phyloP scores from a whole-genome alignment of 2,888 invertebrate genomes.

The Liopterus haemorrhoidalis region DNA sequence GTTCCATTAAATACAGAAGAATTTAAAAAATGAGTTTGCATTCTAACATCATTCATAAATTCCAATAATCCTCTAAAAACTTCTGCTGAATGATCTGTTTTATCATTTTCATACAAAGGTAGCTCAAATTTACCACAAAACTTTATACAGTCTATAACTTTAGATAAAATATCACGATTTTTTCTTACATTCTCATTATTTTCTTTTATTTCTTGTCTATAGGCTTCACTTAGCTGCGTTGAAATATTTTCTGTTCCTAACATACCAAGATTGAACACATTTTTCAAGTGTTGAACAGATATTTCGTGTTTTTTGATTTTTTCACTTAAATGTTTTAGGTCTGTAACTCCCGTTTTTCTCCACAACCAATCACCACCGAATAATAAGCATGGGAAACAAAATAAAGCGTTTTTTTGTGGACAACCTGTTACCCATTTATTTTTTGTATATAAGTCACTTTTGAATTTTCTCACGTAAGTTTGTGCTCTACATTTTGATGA shows the following conservation, averaged over 20 bases:
- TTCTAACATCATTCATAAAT: conserved; percentile 29
- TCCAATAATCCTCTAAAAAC: conserved; percentile 30
- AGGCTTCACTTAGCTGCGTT: conserved; percentile 10
- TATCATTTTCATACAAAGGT: conserved; percentile 30
- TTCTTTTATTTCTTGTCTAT: conserved; percentile 10
- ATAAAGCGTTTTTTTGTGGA: too few species aligned
- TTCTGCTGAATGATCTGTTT: conserved; percentile 24
- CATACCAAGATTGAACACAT: conserved; percentile 2
- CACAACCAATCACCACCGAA: conserved; percentile 20
- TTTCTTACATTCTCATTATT: conserved; percentile 26
- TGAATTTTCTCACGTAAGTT: too few species aligned
- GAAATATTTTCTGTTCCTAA: conserved; percentile 22
- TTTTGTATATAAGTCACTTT: too few species aligned
- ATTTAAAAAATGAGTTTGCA: conserved; percentile 23
- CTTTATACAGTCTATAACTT: conserved; percentile 31
- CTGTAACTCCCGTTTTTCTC: conserved; percentile 26
- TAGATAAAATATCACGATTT: conserved; percentile 28
- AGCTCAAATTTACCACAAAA: conserved; percentile 32
- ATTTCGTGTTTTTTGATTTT: conserved; percentile 26
- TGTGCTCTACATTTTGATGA: too few species aligned
- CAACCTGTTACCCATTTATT: too few species aligned
- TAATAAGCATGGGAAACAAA: conserved; percentile 31
- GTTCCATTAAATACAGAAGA: conserved; percentile 29
- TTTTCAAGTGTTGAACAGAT: conserved; percentile 11
- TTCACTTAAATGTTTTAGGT: conserved; percentile 24